phyloP scores from a whole-genome alignment of 2,888 invertebrate species.

The Brachylomia viminalis region DNA sequence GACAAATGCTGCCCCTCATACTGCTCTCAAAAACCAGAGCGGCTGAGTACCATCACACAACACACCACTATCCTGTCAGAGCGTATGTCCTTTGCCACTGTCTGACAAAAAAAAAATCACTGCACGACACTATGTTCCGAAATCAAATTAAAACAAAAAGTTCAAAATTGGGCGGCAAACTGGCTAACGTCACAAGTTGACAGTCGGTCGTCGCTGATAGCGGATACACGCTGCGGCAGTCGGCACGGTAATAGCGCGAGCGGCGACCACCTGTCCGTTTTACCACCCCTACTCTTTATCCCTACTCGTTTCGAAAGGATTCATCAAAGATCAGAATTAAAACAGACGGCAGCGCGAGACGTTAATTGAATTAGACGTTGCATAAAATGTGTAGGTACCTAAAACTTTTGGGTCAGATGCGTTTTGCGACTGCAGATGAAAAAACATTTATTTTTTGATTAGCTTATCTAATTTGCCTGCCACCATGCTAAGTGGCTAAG shows the following conservation, averaged over 20 bases:
- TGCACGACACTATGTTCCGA: conserved; percentile 72
- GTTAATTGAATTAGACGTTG: conserved; percentile 83
- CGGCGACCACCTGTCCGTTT: conserved; percentile 83
- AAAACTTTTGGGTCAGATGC: conserved; percentile 67
- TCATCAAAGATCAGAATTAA: conserved; percentile 77
- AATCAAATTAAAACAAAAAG: conserved; percentile 47
- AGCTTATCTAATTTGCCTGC: not conserved
- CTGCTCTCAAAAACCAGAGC: conserved; percentile 85
- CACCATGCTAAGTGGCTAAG: not conserved
- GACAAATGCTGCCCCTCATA: conserved; percentile 86
- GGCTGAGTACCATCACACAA: conserved; percentile 89
- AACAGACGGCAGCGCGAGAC: conserved; percentile 68
- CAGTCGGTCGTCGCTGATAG: conserved; percentile 70
- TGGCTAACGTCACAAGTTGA: conserved; percentile 69
- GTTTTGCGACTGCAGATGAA: conserved; percentile 44
- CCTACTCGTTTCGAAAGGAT: conserved; percentile 89
- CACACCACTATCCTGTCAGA: conserved; percentile 78
- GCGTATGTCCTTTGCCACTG: conserved; percentile 71
- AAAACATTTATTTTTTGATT: conserved; percentile 19
- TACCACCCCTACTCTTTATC: conserved; percentile 88
- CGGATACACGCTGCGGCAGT: conserved; percentile 82
- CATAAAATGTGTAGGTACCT: conserved; percentile 74
- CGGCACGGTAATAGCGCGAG: conserved; percentile 82
- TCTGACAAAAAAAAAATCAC: conserved; percentile 73
- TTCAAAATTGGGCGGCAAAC: conserved; percentile 54